phyloP scores from a whole-genome alignment of 2,888 invertebrate species.

The Panzeria rudis region DNA sequence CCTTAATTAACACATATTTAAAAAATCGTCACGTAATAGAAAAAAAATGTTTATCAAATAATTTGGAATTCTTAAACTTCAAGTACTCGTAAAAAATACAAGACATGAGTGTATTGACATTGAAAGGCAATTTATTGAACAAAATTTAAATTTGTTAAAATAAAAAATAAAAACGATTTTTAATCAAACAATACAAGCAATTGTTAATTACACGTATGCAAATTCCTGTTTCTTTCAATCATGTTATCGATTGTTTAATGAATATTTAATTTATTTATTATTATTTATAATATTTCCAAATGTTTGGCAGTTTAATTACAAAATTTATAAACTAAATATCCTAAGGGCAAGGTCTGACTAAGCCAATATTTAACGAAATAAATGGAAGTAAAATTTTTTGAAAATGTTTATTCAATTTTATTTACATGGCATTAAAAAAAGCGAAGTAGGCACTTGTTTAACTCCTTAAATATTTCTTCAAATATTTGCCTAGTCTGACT shows the following conservation, averaged over 20 bases:
- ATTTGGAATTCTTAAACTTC: constrained; percentile 28
- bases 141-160: constrained; percentile 7
- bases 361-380: neutral
- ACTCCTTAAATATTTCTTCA: neutral
- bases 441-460: too few relatives aligned
- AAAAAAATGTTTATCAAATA: constrained; percentile 17
- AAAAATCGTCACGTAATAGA: constrained; percentile 55
- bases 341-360: neutral
- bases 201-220: constrained; percentile 4
- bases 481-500: neutral
- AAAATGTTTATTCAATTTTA: too few relatives aligned
- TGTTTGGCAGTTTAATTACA: constrained; percentile 23
- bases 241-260: constrained; percentile 5
- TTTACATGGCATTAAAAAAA: too few relatives aligned
- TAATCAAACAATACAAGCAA: neutral
- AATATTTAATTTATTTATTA: constrained; percentile 29
- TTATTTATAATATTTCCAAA: constrained; percentile 3
- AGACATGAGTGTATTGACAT: constrained; percentile 49
- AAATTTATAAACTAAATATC: constrained; percentile 2
- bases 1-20: neutral
- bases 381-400: neutral
- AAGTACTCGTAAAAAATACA: neutral
- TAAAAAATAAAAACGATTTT: constrained; percentile 2
- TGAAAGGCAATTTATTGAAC: constrained; percentile 55
- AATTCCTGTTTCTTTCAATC: neutral